A percentile compares a stretch with the other conserved stretches of the same genome.
Evolutionary conservation across 2,888 invertebrate genomes (phyloP).

Genomic region (Tupiocoris notatus): DNA sequence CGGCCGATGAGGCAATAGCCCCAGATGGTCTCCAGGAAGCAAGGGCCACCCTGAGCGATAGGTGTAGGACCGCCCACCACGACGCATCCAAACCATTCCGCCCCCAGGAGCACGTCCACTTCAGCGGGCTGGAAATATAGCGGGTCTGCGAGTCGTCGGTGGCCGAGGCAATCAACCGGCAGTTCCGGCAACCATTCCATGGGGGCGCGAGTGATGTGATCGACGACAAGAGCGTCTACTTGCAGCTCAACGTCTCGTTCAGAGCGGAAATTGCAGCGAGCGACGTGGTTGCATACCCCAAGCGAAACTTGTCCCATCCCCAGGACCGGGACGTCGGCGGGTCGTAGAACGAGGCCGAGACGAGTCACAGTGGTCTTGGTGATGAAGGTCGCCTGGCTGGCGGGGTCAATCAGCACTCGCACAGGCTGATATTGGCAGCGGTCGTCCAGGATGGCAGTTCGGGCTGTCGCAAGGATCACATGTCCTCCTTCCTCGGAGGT

Average conservation of each 20-base stretch:
- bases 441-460: neutral
- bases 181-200: neutral
- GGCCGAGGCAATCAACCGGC: too few species aligned
- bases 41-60: neutral
- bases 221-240: conserved; percentile 4
- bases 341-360: neutral
- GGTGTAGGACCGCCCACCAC: conserved; percentile 2
- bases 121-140: neutral
- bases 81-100: conserved; percentile 25
- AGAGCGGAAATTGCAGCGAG: neutral
- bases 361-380: neutral
- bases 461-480: neutral
- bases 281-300: neutral
- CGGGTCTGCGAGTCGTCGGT: conserved; percentile 33
- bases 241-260: neutral
- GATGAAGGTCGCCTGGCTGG: conserved; percentile 9
- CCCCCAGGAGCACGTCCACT: conserved; percentile 9
- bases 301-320: conserved; percentile 9
- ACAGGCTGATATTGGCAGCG: neutral
- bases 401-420: conserved; percentile 2
- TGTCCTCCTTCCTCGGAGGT: too few species aligned
- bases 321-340: too few species aligned
- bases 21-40: neutral
- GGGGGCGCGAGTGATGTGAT: neutral
- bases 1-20: too few species aligned